Conservation (phyloP, 1,140 invertebrate genomes). For the Luehdorfia chinensis region DNA sequence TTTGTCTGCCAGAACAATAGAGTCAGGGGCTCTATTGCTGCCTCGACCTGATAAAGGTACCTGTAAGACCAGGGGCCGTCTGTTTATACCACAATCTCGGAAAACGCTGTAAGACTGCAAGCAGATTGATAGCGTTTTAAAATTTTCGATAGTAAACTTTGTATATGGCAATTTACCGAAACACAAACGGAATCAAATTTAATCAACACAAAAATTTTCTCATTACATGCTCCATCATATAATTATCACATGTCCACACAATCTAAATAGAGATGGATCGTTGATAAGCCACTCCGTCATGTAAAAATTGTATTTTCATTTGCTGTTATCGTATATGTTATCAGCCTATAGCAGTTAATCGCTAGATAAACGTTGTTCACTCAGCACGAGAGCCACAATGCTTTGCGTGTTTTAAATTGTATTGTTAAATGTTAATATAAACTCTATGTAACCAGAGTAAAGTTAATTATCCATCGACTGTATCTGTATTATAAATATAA, state of each 20-base stretch:
- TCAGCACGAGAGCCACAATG: constrained; percentile 10
- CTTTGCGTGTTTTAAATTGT: background rate
- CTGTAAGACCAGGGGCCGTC: no score
- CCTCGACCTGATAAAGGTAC: no score
- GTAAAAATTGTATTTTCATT: constrained; percentile 7
- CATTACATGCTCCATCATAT: background rate
- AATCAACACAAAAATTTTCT: constrained; percentile 8
- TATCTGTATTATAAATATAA: constrained; percentile 18
- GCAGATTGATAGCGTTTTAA: no score
- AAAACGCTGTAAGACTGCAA: no score
- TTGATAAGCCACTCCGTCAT: constrained; percentile 10
- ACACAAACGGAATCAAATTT: no score
- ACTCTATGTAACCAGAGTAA: constrained; percentile 1
- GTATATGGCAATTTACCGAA: no score
- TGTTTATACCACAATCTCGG: no score
- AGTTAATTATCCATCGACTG: constrained; percentile 9
- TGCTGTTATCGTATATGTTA: constrained; percentile 6
- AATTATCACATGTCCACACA: constrained; percentile 6
- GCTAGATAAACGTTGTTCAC: constrained; percentile 22
- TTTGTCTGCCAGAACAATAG: no score
- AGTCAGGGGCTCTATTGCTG: no score
- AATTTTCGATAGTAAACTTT: no score
- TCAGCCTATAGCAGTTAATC: constrained; percentile 12
- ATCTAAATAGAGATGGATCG: constrained; percentile 18
- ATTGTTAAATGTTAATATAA: background rate